phyloP scores from a whole-genome alignment of 2,113 vertebrate genomes.

The Mormoops blainvillei region DNA sequence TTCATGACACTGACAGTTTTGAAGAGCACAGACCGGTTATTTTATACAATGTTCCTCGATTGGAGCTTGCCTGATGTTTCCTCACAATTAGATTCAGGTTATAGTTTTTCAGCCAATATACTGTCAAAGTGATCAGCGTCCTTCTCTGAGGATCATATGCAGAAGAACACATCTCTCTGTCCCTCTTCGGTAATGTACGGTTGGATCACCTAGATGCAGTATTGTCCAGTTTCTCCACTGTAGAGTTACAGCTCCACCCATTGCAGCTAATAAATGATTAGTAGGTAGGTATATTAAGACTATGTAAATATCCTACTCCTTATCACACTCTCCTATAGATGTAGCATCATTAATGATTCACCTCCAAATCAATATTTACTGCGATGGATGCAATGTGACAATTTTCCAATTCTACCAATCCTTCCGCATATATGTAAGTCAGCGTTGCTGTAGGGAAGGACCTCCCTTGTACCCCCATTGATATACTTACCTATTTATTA shows the following conservation, averaged over 20 bases:
- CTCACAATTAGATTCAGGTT: background rate
- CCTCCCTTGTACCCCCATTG: background rate
- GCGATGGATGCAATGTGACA: background rate
- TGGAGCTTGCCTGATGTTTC: background rate
- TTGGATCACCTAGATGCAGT: background rate
- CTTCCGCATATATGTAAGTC: background rate
- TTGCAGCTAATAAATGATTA: background rate
- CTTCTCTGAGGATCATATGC: background rate
- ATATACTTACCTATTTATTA: background rate
- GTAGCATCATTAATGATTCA: background rate
- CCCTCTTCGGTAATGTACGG: fast-evolving
- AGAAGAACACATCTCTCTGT: background rate
- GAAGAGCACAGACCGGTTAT: background rate
- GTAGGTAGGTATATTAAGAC: background rate
- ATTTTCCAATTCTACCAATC: background rate
- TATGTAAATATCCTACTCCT: background rate
- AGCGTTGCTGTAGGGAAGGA: background rate
- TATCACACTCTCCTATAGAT: background rate
- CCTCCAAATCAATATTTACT: background rate
- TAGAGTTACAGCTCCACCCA: background rate
- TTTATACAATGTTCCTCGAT: background rate
- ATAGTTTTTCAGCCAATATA: background rate
- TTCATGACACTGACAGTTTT: background rate
- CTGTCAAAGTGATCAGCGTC: background rate
- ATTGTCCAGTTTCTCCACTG: background rate